Evolutionary conservation across 2,888 invertebrate species (phyloP).

Genomic region (Hypsopygia costalis): DNA sequence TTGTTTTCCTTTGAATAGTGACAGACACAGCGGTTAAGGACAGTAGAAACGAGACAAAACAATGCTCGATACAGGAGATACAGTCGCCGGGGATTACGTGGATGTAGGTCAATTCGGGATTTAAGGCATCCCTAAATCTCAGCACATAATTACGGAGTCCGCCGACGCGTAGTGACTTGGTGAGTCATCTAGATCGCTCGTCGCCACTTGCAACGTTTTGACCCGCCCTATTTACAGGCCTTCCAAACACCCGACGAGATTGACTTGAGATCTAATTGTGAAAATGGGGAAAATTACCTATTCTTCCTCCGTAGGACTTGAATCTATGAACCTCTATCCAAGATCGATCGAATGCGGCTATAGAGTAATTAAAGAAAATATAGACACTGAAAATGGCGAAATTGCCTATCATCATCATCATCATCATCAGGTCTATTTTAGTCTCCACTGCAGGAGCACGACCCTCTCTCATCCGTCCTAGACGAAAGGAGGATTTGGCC

Average conservation of each 20-base stretch:
- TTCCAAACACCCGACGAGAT: conserved; percentile 6
- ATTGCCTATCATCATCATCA: too few species aligned
- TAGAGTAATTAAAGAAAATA: too few species aligned
- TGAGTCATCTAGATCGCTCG: conserved; percentile 39
- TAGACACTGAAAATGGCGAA: too few species aligned
- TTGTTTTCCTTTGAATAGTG: conserved; percentile 14
- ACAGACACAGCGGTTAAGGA: conserved; percentile 13
- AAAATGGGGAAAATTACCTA: too few species aligned
- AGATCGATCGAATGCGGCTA: too few species aligned
- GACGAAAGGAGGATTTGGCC: too few species aligned
- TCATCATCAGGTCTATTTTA: too few species aligned
- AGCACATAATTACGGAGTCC: conserved; percentile 48
- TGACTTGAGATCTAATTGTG: conserved; percentile 6
- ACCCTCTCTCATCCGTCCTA: too few species aligned
- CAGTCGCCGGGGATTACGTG: conserved; percentile 42
- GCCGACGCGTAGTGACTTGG: conserved; percentile 36
- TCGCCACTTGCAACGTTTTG: conserved; percentile 47
- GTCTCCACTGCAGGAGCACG: too few species aligned
- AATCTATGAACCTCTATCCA: too few species aligned
- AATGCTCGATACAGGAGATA: conserved; percentile 27
- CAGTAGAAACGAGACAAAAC: conserved; percentile 32
- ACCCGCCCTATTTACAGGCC: conserved; percentile 29
- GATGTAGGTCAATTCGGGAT: conserved; percentile 53
- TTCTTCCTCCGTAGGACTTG: too few species aligned
- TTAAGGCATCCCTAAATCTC: conserved; percentile 50